A percentile compares a stretch with the other conserved stretches of the same genome.
Conservation (phyloP, 2,888 invertebrate genomes). For the Tetrapedia diversipes region DNA sequence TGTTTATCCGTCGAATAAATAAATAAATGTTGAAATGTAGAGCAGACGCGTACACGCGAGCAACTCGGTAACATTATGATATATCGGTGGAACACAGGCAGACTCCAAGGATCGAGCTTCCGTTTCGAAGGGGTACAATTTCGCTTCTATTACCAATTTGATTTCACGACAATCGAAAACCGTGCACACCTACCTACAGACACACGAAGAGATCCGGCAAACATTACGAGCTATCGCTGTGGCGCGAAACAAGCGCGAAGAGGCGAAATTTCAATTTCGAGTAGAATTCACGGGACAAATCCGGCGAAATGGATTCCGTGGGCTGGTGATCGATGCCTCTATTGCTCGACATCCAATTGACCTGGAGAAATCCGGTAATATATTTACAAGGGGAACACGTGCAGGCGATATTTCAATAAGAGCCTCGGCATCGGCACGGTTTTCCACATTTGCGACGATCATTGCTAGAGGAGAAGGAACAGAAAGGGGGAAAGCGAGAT, state of each 20-base stretch:
- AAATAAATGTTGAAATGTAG: too few relatives aligned
- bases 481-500: neutral
- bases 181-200: neutral
- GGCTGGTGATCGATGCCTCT: slow-evolving; percentile 44
- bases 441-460: slow-evolving; percentile 7
- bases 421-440: slow-evolving; percentile 23
- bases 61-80: neutral
- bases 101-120: neutral
- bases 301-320: slow-evolving; percentile 26
- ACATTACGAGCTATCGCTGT: neutral
- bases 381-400: slow-evolving; percentile 27
- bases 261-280: slow-evolving; percentile 31
- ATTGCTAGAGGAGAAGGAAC: neutral
- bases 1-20: too few relatives aligned
- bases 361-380: slow-evolving; percentile 35
- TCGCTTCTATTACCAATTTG: neutral
- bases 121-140: neutral
- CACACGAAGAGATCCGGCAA: neutral
- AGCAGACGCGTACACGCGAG: too few relatives aligned
- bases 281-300: slow-evolving; percentile 17
- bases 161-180: neutral
- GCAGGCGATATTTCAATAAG: slow-evolving; percentile 41
- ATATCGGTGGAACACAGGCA: neutral
- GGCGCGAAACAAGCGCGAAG: slow-evolving; percentile 11
- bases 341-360: slow-evolving; percentile 29